Evolutionary conservation across 2,888 invertebrate species (phyloP).

Genomic region (Thereva nobilitata): DNA sequence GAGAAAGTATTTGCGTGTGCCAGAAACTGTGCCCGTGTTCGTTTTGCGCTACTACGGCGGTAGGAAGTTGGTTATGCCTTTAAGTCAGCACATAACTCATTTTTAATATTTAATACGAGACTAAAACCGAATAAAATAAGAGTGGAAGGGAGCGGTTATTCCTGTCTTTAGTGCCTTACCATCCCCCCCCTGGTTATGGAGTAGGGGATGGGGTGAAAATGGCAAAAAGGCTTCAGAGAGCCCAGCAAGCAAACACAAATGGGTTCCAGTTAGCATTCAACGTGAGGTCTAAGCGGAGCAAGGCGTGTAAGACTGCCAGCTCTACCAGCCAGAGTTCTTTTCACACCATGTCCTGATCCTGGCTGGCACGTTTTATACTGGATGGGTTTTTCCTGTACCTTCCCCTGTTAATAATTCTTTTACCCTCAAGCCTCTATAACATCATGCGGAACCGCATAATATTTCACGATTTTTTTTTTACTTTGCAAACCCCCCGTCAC

Average conservation of each 20-base stretch:
- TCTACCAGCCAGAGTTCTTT: constrained; percentile 15
- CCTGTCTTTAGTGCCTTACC: constrained; percentile 20
- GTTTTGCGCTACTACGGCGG: not conserved
- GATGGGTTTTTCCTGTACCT: constrained; percentile 20
- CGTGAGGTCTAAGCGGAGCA: not conserved
- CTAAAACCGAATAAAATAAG: constrained; percentile 37
- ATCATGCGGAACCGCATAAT: constrained; percentile 39
- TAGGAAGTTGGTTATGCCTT: constrained; percentile 36
- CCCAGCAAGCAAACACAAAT: constrained; percentile 16
- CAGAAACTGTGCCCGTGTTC: not conserved
- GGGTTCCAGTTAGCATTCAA: constrained; percentile 17
- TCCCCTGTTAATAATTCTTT: constrained; percentile 33
- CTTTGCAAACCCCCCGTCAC: too few species aligned
- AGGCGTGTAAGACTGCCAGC: constrained; percentile 5
- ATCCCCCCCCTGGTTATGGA: constrained; percentile 1
- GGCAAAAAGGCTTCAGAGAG: not conserved
- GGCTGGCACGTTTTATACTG: constrained; percentile 22
- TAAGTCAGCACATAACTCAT: constrained; percentile 38
- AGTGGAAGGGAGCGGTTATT: constrained; percentile 33
- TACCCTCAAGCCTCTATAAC: constrained; percentile 21
- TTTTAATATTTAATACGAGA: constrained; percentile 39
- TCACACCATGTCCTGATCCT: constrained; percentile 14
- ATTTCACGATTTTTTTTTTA: constrained; percentile 8
- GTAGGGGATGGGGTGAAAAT: not conserved
- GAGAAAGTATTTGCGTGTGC: not conserved